phyloP scores from a whole-genome alignment of 2,113 vertebrate species.

The Reinhardtius hippoglossoides region DNA sequence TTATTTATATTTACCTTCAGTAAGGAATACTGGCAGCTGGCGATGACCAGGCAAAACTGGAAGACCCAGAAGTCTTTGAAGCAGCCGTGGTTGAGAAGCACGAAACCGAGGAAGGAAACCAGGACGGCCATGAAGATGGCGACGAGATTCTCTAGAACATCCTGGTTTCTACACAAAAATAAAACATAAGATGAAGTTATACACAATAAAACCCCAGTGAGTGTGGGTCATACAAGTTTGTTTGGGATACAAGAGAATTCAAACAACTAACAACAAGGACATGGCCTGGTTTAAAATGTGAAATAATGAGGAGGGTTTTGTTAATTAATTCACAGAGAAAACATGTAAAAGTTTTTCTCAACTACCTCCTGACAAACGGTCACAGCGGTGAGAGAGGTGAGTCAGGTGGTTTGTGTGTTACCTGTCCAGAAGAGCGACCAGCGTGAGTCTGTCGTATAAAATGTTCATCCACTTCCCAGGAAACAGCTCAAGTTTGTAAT shows the following conservation, averaged over 20 bases:
- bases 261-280: too few relatives aligned
- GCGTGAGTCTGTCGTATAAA: conserved; percentile 92
- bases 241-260: background rate
- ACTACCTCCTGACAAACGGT: too few relatives aligned
- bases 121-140: conserved; percentile 89
- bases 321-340: too few relatives aligned
- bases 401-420: conserved; percentile 63
- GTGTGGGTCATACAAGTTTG: too few relatives aligned
- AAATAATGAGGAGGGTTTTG: too few relatives aligned
- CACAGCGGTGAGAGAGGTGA: too few relatives aligned
- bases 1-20: conserved; percentile 87
- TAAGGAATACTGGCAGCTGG: conserved; percentile 97
- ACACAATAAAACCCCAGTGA: too few relatives aligned
- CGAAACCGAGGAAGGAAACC: conserved; percentile 95
- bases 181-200: background rate
- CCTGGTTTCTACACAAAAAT: conserved; percentile 76
- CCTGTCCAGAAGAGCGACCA: conserved; percentile 93
- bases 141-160: conserved; percentile 90
- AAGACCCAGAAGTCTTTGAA: conserved; percentile 95
- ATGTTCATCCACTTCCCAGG: conserved; percentile 96
- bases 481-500: conserved; percentile 93
- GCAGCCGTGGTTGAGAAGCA: conserved; percentile 92
- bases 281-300: too few relatives aligned
- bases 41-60: conserved; percentile 95
- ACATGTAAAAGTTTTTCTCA: too few relatives aligned